phyloP scores from a whole-genome alignment of 2,888 invertebrate genomes.

The Griposia aprilina region DNA sequence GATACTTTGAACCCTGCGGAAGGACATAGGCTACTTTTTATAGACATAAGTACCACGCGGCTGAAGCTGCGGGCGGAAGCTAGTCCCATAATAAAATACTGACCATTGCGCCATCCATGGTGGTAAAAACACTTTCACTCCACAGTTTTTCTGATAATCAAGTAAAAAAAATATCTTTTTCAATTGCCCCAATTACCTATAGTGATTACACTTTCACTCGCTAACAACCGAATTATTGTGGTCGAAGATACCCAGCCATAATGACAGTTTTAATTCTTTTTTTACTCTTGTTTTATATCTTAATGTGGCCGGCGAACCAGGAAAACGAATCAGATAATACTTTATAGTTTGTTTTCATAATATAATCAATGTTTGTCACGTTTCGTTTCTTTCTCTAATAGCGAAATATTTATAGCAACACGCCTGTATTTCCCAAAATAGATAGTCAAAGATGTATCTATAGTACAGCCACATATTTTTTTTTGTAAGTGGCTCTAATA shows the following conservation, averaged over 20 bases:
- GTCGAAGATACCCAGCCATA: slow-evolving; percentile 49
- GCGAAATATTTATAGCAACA: neutral
- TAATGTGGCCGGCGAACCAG: neutral
- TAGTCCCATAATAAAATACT: neutral
- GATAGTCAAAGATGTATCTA: neutral
- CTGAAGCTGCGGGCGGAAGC: too few relatives aligned
- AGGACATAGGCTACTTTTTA: too few relatives aligned
- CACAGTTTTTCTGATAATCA: slow-evolving; percentile 58
- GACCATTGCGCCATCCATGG: slow-evolving; percentile 7
- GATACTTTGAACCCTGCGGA: too few relatives aligned
- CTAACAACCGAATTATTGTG: slow-evolving; percentile 52
- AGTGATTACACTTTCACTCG: slow-evolving; percentile 75
- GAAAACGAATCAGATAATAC: neutral
- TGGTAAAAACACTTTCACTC: slow-evolving; percentile 45
- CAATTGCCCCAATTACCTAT: slow-evolving; percentile 74
- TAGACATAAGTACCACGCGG: too few relatives aligned
- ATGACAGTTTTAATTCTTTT: slow-evolving; percentile 51
- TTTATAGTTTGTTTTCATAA: neutral
- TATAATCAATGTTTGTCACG: neutral
- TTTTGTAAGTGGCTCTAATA: too few relatives aligned
- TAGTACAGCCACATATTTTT: neutral
- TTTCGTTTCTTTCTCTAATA: slow-evolving; percentile 2
- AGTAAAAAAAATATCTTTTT: slow-evolving; percentile 59
- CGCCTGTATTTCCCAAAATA: neutral
- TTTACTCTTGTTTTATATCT: slow-evolving; percentile 30